Evolutionary conservation across 2,113 vertebrate species (phyloP).

Genomic region (Oncorhynchus mykiss): DNA sequence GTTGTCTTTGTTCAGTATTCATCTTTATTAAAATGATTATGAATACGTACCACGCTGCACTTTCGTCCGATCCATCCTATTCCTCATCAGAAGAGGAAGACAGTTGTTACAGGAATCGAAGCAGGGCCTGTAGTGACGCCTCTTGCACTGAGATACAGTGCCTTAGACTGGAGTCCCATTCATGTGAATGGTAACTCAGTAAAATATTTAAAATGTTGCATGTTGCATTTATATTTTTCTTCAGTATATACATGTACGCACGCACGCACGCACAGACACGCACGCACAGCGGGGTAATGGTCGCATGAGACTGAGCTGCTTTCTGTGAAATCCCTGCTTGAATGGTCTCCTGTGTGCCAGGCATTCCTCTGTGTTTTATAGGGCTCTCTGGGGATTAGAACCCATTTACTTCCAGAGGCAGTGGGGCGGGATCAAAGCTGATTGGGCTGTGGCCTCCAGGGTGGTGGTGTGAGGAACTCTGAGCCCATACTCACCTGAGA

Average conservation of each 20-base stretch:
- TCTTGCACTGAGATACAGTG: too few species aligned
- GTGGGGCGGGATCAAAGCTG: constrained; percentile 64
- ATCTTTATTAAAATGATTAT: too few species aligned
- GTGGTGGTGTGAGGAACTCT: constrained; percentile 40
- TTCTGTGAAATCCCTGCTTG: constrained; percentile 65
- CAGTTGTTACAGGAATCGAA: too few species aligned
- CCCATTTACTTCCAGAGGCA: constrained; percentile 67
- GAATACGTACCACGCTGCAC: too few species aligned
- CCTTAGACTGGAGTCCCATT: too few species aligned
- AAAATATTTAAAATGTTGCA: neutral
- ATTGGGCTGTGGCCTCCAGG: constrained; percentile 49
- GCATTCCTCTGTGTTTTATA: constrained; percentile 70
- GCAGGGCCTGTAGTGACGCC: too few species aligned
- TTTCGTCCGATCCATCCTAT: too few species aligned
- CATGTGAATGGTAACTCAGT: too few species aligned
- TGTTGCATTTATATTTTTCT: neutral
- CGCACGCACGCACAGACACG: neutral
- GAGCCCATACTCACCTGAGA: constrained; percentile 49
- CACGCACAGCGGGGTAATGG: constrained; percentile 42
- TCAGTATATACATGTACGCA: neutral
- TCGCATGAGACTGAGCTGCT: constrained; percentile 58
- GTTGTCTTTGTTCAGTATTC: too few species aligned
- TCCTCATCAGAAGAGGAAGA: too few species aligned
- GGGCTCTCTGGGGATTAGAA: constrained; percentile 67
- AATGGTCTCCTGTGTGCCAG: constrained; percentile 70